phyloP scores from a whole-genome alignment of 2,113 vertebrate species.

The Tapirus terrestris region DNA sequence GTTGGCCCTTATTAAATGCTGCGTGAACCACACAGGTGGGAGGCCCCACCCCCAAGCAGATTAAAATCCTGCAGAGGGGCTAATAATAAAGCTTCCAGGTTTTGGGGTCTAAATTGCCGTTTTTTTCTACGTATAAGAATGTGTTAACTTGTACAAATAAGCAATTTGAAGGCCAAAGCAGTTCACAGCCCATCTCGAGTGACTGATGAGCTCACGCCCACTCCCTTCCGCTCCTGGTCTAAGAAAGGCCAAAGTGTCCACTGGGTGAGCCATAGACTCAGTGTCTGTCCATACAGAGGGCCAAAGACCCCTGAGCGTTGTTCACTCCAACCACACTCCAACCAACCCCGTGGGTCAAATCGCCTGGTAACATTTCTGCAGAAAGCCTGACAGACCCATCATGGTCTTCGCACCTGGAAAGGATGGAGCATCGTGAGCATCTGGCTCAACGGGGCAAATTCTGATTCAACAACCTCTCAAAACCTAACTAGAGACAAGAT shows the following conservation, averaged over 20 bases:
- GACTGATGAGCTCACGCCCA: background rate
- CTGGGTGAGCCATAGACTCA: background rate
- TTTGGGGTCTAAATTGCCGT: background rate
- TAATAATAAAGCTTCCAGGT: background rate
- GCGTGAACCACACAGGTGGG: background rate
- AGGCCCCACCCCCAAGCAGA: background rate
- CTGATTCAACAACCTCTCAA: background rate
- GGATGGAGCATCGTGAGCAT: rapidly evolving
- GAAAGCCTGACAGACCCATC: background rate
- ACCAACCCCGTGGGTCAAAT: rapidly evolving
- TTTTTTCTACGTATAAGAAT: background rate
- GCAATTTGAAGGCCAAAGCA: background rate
- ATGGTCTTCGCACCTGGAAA: background rate
- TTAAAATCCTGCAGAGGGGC: background rate
- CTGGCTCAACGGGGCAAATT: background rate
- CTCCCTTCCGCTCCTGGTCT: background rate
- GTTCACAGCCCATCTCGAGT: background rate
- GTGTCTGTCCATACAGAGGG: background rate
- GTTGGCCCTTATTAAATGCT: background rate
- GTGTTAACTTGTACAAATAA: background rate
- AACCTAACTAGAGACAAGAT: background rate
- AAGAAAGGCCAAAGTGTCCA: background rate
- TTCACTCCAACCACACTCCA: background rate
- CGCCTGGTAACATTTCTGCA: background rate
- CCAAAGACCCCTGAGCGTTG: background rate